Conservation (phyloP, 2,888 invertebrate genomes). For the Cosmia trapezina region DNA sequence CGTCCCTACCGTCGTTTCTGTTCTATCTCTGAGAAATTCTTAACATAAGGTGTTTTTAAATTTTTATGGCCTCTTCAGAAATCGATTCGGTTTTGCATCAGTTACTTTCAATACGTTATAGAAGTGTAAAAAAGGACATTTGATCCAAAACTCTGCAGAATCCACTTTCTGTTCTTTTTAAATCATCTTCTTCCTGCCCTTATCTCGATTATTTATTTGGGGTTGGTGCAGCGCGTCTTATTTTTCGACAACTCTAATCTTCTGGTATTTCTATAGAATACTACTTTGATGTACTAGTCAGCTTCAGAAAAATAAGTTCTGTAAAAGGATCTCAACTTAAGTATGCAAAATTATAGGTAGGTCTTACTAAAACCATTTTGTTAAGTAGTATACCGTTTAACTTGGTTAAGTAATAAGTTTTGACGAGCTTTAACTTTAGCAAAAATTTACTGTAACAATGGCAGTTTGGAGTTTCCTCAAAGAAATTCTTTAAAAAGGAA, state of each 20-base stretch:
- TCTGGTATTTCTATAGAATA: neutral
- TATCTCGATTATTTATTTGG: neutral
- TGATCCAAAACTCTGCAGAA: neutral
- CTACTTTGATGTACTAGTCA: neutral
- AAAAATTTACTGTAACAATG: conserved; percentile 33
- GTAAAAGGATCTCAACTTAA: conserved; percentile 13
- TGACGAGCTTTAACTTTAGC: conserved; percentile 47
- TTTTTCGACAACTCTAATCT: neutral
- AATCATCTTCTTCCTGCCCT: neutral
- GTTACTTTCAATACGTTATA: neutral
- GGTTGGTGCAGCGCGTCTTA: neutral
- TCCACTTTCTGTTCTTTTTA: neutral
- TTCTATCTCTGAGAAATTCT: neutral
- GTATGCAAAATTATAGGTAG: conserved; percentile 14
- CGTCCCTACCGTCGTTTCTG: no score
- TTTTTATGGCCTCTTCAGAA: neutral
- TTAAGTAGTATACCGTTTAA: conserved; percentile 36
- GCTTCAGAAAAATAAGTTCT: neutral
- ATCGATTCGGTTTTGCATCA: neutral
- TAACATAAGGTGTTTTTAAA: neutral
- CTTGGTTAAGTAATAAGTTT: conserved; percentile 52
- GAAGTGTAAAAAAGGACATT: neutral
- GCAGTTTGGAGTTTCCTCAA: conserved; percentile 29
- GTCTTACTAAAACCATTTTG: conserved; percentile 32
- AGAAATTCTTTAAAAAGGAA: conserved; percentile 32